These are phyloP conservation scores for Polypedilum pembai DNA, from an alignment of 1,140 invertebrate genomes.

Conservation along the genomic window DNA sequence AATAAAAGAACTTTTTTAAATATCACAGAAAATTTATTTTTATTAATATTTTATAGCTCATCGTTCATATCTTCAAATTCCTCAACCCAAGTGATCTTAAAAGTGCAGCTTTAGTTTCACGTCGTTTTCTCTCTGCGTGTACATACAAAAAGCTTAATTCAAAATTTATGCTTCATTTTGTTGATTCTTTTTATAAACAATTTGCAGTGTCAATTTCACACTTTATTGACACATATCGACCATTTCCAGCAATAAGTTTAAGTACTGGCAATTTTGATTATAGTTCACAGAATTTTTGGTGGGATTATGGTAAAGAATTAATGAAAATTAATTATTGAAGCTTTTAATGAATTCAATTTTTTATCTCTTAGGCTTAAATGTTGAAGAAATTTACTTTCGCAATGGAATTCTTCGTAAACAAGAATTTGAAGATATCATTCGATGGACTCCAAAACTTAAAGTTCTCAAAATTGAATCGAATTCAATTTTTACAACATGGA, in stretches of 20 bases:
- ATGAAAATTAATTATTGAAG: no score
- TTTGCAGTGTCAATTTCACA: background rate
- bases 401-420: background rate
- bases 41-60: slow-evolving; percentile 23
- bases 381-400: slow-evolving; percentile 7
- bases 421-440: background rate
- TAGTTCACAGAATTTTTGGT: background rate
- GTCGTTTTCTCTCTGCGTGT: background rate
- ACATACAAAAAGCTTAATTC: background rate
- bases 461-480: background rate
- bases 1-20: no score
- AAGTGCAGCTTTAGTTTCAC: background rate
- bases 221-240: background rate
- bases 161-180: background rate
- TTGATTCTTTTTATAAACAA: slow-evolving; percentile 1
- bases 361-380: background rate
- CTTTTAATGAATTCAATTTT: no score
- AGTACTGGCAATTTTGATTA: slow-evolving; percentile 11
- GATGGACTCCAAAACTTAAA: background rate
- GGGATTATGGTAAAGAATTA: background rate
- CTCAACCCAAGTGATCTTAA: background rate
- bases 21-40: no score
- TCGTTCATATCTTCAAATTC: slow-evolving; percentile 7
- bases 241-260: background rate
- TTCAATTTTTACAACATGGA: background rate